These are phyloP conservation scores for Thalassarche chlororhynchos DNA, from an alignment of 2,113 vertebrate genomes.

Conservation along the genomic window DNA sequence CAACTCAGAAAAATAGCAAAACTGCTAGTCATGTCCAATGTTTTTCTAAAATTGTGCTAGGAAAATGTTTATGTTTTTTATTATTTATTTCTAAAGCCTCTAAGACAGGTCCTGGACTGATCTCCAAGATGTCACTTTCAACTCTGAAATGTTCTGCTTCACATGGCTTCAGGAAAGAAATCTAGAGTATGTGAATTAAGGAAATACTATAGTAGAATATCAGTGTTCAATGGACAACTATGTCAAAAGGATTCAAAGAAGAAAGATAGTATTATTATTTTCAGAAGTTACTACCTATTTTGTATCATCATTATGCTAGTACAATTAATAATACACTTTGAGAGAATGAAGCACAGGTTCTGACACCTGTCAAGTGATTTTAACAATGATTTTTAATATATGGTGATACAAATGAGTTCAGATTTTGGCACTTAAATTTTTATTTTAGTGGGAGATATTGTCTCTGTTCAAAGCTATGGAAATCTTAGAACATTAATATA, in stretches of 20 bases:
- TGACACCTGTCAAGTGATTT: background rate
- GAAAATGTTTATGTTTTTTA: background rate
- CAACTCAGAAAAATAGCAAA: background rate
- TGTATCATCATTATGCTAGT: background rate
- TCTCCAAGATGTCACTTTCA: background rate
- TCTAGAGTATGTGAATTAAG: background rate
- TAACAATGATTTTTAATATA: background rate
- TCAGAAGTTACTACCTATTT: background rate
- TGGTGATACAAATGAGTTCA: background rate
- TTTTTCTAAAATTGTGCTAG: background rate
- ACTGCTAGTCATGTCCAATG: background rate
- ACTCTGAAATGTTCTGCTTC: background rate
- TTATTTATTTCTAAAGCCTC: background rate
- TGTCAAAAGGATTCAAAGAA: background rate
- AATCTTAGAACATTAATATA: background rate
- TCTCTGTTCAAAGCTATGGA: background rate
- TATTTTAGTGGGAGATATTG: background rate
- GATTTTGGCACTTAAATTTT: background rate
- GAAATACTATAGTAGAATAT: background rate
- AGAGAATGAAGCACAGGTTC: background rate
- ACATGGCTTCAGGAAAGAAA: background rate
- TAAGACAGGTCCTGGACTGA: background rate
- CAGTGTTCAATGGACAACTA: background rate
- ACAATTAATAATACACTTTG: background rate
- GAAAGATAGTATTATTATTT: background rate